Evolutionary conservation across 2,888 invertebrate species (phyloP).

Genomic region (Hanleya hanleyi): DNA sequence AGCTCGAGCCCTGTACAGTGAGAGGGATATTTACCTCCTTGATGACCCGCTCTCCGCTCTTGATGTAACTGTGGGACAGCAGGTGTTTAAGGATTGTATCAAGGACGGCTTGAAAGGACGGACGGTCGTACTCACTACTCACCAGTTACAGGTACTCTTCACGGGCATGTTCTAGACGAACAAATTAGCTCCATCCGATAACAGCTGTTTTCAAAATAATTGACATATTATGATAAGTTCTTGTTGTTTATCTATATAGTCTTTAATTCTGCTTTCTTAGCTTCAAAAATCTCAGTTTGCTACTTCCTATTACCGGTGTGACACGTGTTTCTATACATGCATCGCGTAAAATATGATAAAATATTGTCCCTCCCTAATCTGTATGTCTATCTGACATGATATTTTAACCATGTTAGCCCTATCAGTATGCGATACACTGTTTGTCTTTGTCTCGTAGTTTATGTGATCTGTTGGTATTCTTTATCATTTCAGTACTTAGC

Average conservation of each 20-base stretch:
- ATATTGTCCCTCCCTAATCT: no score
- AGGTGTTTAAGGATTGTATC: slow-evolving; percentile 61
- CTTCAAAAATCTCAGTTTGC: no score
- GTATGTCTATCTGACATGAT: no score
- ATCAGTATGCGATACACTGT: neutral
- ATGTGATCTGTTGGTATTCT: neutral
- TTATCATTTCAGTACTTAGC: slow-evolving; percentile 75
- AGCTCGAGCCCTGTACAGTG: slow-evolving; percentile 64
- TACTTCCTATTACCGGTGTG: no score
- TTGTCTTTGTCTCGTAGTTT: neutral
- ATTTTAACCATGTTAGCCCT: neutral
- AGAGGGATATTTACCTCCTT: slow-evolving; percentile 58
- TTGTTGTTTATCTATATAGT: neutral
- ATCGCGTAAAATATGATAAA: no score
- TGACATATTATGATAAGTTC: neutral
- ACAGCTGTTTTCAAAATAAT: no score
- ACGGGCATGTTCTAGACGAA: neutral
- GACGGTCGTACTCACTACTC: slow-evolving; percentile 64
- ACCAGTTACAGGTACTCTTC: slow-evolving; percentile 59
- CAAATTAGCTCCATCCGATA: no score
- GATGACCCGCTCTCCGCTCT: slow-evolving; percentile 68
- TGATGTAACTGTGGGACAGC: slow-evolving; percentile 60
- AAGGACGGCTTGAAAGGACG: slow-evolving; percentile 51
- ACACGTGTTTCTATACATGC: no score
- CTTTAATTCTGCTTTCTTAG: neutral